phyloP scores from a whole-genome alignment of 2,113 vertebrate genomes.

The Barbus barbus region DNA sequence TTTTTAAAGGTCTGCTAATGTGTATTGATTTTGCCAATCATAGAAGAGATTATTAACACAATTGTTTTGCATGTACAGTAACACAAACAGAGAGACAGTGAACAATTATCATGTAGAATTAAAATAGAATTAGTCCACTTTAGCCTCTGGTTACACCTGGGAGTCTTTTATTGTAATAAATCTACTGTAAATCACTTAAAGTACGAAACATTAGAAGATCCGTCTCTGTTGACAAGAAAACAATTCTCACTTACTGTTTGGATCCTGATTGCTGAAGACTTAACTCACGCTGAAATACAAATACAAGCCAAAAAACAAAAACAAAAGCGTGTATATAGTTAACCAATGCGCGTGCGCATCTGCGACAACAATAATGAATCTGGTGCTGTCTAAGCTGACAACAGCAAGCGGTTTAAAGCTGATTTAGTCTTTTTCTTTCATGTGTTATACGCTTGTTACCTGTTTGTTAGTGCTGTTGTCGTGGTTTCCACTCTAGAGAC shows the following conservation, averaged over 20 bases:
- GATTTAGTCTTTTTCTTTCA: background rate
- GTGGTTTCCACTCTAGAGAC: conserved; percentile 35
- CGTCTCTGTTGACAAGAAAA: background rate
- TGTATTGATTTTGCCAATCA: too few species aligned
- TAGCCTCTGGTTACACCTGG: background rate
- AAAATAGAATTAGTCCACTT: background rate
- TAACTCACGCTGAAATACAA: background rate
- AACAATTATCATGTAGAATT: background rate
- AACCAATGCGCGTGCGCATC: too few species aligned
- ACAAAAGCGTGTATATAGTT: background rate
- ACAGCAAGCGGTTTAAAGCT: background rate
- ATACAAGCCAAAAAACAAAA: background rate
- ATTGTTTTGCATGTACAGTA: background rate
- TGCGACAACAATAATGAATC: background rate
- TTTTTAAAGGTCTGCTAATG: too few species aligned
- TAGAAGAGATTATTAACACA: too few species aligned
- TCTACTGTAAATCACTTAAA: background rate
- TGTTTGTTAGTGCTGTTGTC: conserved; percentile 13
- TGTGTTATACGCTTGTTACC: background rate
- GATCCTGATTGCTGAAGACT: background rate
- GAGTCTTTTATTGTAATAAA: background rate
- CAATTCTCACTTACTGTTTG: background rate
- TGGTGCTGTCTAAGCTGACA: background rate
- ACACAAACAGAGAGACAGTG: background rate
- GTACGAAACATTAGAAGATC: too few species aligned